phyloP scores from a whole-genome alignment of 2,888 invertebrate genomes.

The Toxonevra muliebris region DNA sequence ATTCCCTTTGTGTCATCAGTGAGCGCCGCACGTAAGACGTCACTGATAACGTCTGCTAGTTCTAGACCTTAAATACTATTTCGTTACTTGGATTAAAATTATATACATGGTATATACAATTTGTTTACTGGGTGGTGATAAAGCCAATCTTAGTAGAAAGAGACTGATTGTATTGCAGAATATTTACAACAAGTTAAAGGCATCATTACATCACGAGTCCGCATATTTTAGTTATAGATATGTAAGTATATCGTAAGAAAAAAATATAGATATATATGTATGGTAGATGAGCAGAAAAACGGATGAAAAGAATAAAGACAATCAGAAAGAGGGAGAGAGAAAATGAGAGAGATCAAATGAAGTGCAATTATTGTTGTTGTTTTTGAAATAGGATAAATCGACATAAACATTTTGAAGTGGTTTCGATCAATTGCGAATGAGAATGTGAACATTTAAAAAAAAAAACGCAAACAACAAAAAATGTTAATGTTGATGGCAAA shows the following conservation, averaged over 20 bases:
- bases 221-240: slow-evolving; percentile 27
- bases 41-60: too few species aligned
- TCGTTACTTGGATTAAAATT: too few species aligned
- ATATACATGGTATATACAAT: too few species aligned
- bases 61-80: too few species aligned
- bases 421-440: too few species aligned
- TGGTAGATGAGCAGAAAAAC: neutral
- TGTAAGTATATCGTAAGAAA: slow-evolving; percentile 1
- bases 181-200: slow-evolving; percentile 25
- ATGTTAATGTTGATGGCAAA: slow-evolving; percentile 5
- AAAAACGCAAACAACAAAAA: too few species aligned
- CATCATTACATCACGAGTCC: slow-evolving; percentile 30
- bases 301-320: neutral
- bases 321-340: too few species aligned
- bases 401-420: neutral
- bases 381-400: neutral
- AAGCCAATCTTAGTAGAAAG: neutral
- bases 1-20: too few species aligned
- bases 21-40: too few species aligned
- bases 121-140: too few species aligned
- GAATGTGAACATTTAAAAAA: too few species aligned
- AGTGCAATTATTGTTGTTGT: too few species aligned
- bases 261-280: neutral
- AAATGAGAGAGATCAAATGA: neutral
- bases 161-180: neutral